phyloP scores from a whole-genome alignment of 2,888 invertebrate species.

The Salticus scenicus region DNA sequence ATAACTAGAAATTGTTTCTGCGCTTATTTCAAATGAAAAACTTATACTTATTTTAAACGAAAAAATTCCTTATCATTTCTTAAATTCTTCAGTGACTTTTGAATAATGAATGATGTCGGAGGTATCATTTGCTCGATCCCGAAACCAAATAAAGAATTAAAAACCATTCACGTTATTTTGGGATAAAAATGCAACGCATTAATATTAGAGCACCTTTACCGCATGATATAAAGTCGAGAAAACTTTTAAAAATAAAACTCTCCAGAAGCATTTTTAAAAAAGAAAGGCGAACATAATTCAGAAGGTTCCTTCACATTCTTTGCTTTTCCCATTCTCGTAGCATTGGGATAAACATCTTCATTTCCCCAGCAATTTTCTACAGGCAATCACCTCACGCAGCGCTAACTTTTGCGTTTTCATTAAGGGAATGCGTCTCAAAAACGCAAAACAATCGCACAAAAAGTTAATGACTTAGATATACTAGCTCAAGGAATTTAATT shows the following conservation, averaged over 20 bases:
- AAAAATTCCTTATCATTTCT: too few species aligned
- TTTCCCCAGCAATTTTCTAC: slow-evolving; percentile 6
- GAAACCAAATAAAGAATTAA: neutral
- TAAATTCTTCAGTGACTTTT: too few species aligned
- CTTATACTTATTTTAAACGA: too few species aligned
- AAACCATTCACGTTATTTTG: neutral
- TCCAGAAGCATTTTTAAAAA: slow-evolving; percentile 1
- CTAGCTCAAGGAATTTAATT: slow-evolving; percentile 18
- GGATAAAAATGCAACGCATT: neutral
- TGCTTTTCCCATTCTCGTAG: neutral
- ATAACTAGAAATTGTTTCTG: too few species aligned
- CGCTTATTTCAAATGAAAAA: too few species aligned
- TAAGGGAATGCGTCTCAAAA: slow-evolving; percentile 9
- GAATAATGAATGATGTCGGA: too few species aligned
- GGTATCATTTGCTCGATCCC: too few species aligned
- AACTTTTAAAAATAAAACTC: neutral
- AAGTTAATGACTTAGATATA: slow-evolving; percentile 67
- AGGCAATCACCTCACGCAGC: neutral
- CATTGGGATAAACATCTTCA: neutral
- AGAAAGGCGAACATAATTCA: neutral
- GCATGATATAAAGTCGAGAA: neutral
- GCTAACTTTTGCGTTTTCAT: slow-evolving; percentile 6
- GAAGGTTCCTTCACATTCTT: neutral
- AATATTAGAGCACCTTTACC: neutral
- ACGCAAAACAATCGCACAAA: slow-evolving; percentile 28